Base-by-base conservation (phyloP, 2,888 invertebrate genomes). In the Drosophila setosimentum region DNA sequence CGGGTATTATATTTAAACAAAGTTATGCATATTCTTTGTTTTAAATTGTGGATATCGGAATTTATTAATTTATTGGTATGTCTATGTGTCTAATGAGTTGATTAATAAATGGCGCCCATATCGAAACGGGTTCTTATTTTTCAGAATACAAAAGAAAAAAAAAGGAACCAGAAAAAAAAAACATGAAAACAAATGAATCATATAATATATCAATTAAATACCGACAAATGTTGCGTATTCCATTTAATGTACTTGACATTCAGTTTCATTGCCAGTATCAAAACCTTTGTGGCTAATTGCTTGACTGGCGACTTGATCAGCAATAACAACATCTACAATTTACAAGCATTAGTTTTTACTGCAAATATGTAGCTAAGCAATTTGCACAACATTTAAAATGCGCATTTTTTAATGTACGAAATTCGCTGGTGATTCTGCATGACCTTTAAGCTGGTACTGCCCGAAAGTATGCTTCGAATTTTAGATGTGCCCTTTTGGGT, bases 91-190 rank as follows among this genome's bases (percentile, higher is more conserved):
- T 53, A 33, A 70, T 78, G 64, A 53, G 59, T 48, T 68, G 59
- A 77, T 69, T 42, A 80, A 69, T 80, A 70, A 76, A 67, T 63
- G 75, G 72, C 76, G 72, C 80, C 60, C 37, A 27, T 13, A 53
- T 7, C 27, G 18, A 70, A 76, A 77, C 76, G 18, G 16, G 76
- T 78, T 78, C 65, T 13, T 24, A 4, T 18, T 16, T 5, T 37
- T 32, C n/a, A n/a, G 8, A 51, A 29, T 8, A 11, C 24, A 29
- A 16, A 33, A 49, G n/a, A 11, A n/a, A 16, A 35, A 33, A 57
- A 11, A 29, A n/a, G 16, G n/a, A 13, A n/a, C 10, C 27, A n/a
- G 27, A 33, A 27, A 53, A 24, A 24, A 21, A 54, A 27, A n/a
- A 37, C n/a, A 8, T 24, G n/a, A 24, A 10, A 42, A 62, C 58